Conservation (phyloP, 2,113 vertebrate genomes). For the Setophaga kirtlandii region DNA sequence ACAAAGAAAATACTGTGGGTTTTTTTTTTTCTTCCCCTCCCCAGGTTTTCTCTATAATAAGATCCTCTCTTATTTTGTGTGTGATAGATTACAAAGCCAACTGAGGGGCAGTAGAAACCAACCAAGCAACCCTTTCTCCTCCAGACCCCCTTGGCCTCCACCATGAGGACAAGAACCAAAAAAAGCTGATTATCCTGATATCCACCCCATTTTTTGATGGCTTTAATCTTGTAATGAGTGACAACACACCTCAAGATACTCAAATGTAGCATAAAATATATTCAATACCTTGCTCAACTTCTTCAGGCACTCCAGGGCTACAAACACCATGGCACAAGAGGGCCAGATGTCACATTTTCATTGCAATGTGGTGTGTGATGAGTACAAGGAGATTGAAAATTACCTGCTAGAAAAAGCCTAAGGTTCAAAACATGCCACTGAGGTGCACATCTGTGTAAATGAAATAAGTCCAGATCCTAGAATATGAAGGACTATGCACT, state of each 20-base stretch:
- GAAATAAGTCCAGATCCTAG: not conserved
- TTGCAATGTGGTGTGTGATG: not conserved
- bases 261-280: not conserved
- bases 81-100: not conserved
- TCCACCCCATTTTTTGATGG: not conserved
- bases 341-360: not conserved
- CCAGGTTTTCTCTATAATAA: slow-evolving; percentile 5
- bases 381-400: not conserved
- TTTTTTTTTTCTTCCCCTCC: not conserved
- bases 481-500: not conserved
- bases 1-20: slow-evolving; percentile 46
- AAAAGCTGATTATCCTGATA: not conserved
- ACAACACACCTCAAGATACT: not conserved
- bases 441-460: not conserved
- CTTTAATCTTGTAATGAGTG: not conserved
- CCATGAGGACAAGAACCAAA: not conserved
- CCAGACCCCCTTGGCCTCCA: not conserved
- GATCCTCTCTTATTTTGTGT: not conserved
- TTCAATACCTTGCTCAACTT: not conserved
- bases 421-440: not conserved
- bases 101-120: not conserved
- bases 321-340: not conserved
- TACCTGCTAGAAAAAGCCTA: not conserved
- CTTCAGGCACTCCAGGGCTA: not conserved
- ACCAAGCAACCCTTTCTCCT: not conserved